Evolutionary conservation across 2,113 vertebrate species (phyloP), one percentile per base, ranked within the genome.

Genomic region (Sialia sialis): DNA sequence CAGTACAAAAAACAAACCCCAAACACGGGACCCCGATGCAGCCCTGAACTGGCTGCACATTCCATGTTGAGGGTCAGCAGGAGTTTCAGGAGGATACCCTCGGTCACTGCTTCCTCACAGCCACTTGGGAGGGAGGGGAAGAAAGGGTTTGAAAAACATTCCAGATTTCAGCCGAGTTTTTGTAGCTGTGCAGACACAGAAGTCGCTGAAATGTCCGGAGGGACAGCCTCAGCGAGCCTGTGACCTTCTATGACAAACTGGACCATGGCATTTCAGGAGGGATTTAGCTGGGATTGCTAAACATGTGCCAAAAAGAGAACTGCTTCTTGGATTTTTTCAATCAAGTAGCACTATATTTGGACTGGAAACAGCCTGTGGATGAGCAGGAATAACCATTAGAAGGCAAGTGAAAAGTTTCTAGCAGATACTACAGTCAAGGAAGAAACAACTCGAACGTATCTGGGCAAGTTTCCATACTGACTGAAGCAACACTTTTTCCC

Each of bases 331-430:
- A 76, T 85, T 94, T 96, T 87, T 96, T 93, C 58, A 55, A 32
- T 91, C 68, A 41, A 76, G 56, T 43, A 90, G 11, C 78, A 86
- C 96, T 97, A 96, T 97, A 97, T 97, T 96, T 97, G 96, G 96
- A 91, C 77, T 96, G 96, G 95, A 97, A 97, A 96, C 78, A 95
- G 91, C 76, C 89, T 26, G 80, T 56, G 83, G 91, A 93, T 89
- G 76, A 92, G 86, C 60, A 93, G 75, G 89, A 97, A 93, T 94
- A 97, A 77, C 91, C 39, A 90, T 83, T 81, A 93, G 89, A 83
- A 94, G 55, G 56, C 94, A 95, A 97, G 58, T 36, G 67, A 96
- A 94, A 95, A 75, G 87, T 89, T 92, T 95, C 60, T 76, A 94
- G 82, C 70, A 84, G 80, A 94, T 80, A 73, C 60, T 93, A 84